A percentile compares a stretch with the other conserved stretches of the same genome.
These are phyloP conservation scores for Eupeodes latifasciatus DNA, from an alignment of 2,888 invertebrate species.

Conservation along the genomic window DNA sequence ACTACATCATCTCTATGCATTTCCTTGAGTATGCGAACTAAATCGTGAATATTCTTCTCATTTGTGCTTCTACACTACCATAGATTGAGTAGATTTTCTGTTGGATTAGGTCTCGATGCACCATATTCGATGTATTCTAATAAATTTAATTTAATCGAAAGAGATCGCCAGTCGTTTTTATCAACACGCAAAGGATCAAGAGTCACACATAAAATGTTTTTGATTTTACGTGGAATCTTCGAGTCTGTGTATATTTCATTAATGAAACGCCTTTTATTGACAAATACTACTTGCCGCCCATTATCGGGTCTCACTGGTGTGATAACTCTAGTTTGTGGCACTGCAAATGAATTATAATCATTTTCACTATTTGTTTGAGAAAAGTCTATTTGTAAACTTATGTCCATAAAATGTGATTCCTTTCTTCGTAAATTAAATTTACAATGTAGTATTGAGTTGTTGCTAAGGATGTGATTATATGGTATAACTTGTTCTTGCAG, in stretches of 20 bases:
- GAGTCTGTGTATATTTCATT: conserved; percentile 84
- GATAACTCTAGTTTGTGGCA: conserved; percentile 78
- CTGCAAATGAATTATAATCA: conserved; percentile 79
- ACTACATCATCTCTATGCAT: conserved; percentile 83
- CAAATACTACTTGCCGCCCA: conserved; percentile 82
- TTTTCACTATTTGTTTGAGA: conserved; percentile 80
- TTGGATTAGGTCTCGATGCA: conserved; percentile 97
- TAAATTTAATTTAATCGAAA: conserved; percentile 95
- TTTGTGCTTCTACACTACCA: conserved; percentile 92
- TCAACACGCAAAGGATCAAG: conserved; percentile 94
- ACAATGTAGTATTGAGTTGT: conserved; percentile 92
- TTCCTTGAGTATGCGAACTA: conserved; percentile 82
- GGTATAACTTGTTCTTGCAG: conserved; percentile 93
- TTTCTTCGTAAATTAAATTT: conserved; percentile 92
- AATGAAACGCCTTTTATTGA: conserved; percentile 83
- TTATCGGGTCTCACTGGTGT: conserved; percentile 52
- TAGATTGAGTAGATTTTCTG: conserved; percentile 96
- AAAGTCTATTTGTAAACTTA: conserved; percentile 82
- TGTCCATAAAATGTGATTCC: conserved; percentile 83
- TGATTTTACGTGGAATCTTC: conserved; percentile 86
- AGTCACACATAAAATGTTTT: conserved; percentile 89
- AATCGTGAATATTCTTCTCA: conserved; percentile 78
- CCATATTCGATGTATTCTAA: conserved; percentile 98
- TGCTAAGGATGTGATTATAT: conserved; percentile 95
- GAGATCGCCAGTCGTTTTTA: conserved; percentile 97